These are phyloP conservation scores for Catostylus mosaicus DNA, from an alignment of 30 jellyfish, hydroid and myxozoan genomes.

Conservation along the genomic window DNA sequence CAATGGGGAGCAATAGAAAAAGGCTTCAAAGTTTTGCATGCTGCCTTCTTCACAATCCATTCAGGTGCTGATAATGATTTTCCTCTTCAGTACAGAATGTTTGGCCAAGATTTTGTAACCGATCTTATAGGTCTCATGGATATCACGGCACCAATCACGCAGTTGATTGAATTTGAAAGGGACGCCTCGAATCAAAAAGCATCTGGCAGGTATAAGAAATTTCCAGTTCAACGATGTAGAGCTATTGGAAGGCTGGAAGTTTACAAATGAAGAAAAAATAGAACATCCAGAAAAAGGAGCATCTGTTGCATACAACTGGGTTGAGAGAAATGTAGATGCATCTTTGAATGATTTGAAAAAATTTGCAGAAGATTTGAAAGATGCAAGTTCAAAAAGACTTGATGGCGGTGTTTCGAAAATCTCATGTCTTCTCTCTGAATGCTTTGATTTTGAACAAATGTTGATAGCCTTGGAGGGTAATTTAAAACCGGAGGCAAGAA, in stretches of 20 bases:
- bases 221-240: conserved; percentile 3
- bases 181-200: conserved; percentile 25
- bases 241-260: conserved; percentile 33
- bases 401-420: conserved; percentile 2
- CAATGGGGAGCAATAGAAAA: too few relatives aligned
- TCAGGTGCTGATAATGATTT: too few relatives aligned
- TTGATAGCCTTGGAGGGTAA: too few relatives aligned
- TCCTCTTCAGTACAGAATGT: conserved; percentile 13
- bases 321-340: conserved; percentile 10
- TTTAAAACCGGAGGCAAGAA: too few relatives aligned
- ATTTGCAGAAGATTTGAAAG: conserved; percentile 11
- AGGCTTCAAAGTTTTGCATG: too few relatives aligned
- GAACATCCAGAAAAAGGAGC: conserved; percentile 17
- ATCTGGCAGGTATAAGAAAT: conserved; percentile 3
- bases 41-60: too few relatives aligned
- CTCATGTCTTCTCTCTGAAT: conserved; percentile 4
- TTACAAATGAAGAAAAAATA: conserved; percentile 13
- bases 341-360: conserved; percentile 13
- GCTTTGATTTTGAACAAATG: too few relatives aligned
- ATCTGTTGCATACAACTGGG: conserved; percentile 6
- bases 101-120: too few relatives aligned
- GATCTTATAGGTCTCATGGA: conserved; percentile 6
- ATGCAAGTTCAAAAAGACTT: conserved; percentile 1
- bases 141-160: background rate
- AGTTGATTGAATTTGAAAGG: background rate